Evolutionary conservation across 2,888 invertebrate genomes (phyloP), one percentile per base, ranked within the genome.

Genomic region (Hoplodrina blanda): DNA sequence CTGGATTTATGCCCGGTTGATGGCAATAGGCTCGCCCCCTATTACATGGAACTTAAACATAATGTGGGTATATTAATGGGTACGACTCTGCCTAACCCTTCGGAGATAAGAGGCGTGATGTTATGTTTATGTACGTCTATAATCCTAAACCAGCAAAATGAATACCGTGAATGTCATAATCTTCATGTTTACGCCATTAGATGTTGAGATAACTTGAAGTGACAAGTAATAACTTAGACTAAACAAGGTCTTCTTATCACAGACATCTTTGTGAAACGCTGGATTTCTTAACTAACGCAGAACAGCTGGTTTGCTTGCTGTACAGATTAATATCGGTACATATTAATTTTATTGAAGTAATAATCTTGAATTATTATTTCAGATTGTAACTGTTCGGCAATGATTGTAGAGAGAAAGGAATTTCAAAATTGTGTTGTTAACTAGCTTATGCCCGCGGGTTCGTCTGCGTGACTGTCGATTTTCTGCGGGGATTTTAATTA

Each of bases 121-220:
- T 25, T 25, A 25, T 25, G 25, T 25, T 1, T 25, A 25, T 25
- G 25, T 25, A 25, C 2, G 25, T 25, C 54, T 52, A 59, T 61
- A 56, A 56, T 53, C 50, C 4, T n/a, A 61, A 65, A 13, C 52
- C 17, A 11, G 44, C 55, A 59, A 66, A 60, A 76, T 76, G 17
- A 52, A 57, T 41, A 46, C 5, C 17, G 62, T 62, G 54, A 72
- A 73, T 73, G 73, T 81, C 78, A 78, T 76, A 76, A 81, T 78
- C 62, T 62, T 46, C 46, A 71, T 69, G 69, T 81, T 75, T 68
- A 78, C 59, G 63, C 56, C 61, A 30, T 65, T 10, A 73, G 81
- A 81, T 81, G 53, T 5, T 8, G 10, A 49, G 81, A 78, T 81
- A 81, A 76, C 69, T 73, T 30, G 20, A 60, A 73, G 57, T 72